Conservation (phyloP, 2,888 invertebrate genomes). For the Eupithecia centaureata region DNA sequence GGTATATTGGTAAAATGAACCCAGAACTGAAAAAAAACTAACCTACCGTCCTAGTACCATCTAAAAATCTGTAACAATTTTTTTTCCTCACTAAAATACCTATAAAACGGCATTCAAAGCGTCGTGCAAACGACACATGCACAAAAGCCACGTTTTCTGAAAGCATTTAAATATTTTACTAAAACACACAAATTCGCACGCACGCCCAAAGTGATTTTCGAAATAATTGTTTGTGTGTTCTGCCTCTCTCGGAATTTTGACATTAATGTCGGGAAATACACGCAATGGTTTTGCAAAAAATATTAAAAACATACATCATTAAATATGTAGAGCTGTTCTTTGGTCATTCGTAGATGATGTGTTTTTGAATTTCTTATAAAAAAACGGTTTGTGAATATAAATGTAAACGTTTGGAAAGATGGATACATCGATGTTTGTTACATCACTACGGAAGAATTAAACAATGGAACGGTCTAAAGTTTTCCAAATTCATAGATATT, state of each 20-base stretch:
- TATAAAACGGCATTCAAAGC: too few relatives aligned
- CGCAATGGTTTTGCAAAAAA: slow-evolving; percentile 29
- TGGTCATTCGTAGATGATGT: neutral
- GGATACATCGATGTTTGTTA: neutral
- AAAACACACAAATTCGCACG: slow-evolving; percentile 47
- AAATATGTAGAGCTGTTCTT: slow-evolving; percentile 15
- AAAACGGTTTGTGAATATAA: too few relatives aligned
- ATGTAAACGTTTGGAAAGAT: neutral
- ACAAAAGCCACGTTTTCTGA: slow-evolving; percentile 33
- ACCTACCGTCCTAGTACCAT: too few relatives aligned
- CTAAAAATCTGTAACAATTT: neutral
- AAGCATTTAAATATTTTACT: slow-evolving; percentile 42
- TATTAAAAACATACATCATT: neutral
- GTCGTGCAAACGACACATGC: slow-evolving; percentile 12
- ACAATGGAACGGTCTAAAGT: neutral
- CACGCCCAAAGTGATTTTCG: slow-evolving; percentile 41
- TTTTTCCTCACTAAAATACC: too few relatives aligned
- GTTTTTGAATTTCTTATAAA: neutral
- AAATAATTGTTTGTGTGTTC: slow-evolving; percentile 38
- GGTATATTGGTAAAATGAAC: too few relatives aligned
- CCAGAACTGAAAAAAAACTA: too few relatives aligned
- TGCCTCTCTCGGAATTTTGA: slow-evolving; percentile 33
- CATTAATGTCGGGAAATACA: slow-evolving; percentile 35
- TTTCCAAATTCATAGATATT: too few relatives aligned
- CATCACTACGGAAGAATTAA: neutral